Percentiles rank a stretch among this genome's conserved stretches.
Conservation (phyloP, 2,888 invertebrate species). For the Tridacna gigas region DNA sequence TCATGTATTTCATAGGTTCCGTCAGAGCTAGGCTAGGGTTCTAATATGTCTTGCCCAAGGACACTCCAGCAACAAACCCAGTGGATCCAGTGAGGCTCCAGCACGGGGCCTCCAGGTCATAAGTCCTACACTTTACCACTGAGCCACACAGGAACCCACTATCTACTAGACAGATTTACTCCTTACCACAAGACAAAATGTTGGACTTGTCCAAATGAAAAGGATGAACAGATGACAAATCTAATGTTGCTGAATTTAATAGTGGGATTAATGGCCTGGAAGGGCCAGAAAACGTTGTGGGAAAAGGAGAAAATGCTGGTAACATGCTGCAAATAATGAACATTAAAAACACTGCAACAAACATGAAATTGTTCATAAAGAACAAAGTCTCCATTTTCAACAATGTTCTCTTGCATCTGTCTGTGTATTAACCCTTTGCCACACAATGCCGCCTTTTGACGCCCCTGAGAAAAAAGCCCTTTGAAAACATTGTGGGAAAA, state of each 20-base stretch:
- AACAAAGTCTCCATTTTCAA: not conserved
- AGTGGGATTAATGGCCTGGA: too few species aligned
- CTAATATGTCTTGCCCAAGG: constrained; percentile 3
- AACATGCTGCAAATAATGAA: not conserved
- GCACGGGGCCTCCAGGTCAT: too few species aligned
- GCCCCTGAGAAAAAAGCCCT: not conserved
- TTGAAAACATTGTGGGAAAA: not conserved
- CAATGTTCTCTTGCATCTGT: not conserved
- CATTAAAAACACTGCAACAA: not conserved
- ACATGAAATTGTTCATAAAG: too few species aligned
- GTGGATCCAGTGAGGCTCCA: not conserved
- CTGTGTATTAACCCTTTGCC: not conserved
- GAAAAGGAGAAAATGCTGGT: too few species aligned
- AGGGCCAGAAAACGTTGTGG: too few species aligned
- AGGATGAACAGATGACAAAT: too few species aligned
- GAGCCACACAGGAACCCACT: too few species aligned
- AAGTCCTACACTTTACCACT: too few species aligned
- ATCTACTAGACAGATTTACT: too few species aligned
- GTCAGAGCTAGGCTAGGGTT: not conserved
- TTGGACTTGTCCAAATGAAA: too few species aligned
- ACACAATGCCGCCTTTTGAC: not conserved
- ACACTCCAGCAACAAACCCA: not conserved
- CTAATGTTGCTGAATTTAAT: too few species aligned
- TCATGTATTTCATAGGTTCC: not conserved
- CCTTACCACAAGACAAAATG: too few species aligned